Percentiles rank a stretch among this genome's conserved stretches.
phyloP scores from a whole-genome alignment of 2,113 vertebrate species.

The Tychaedon coryphoeus region DNA sequence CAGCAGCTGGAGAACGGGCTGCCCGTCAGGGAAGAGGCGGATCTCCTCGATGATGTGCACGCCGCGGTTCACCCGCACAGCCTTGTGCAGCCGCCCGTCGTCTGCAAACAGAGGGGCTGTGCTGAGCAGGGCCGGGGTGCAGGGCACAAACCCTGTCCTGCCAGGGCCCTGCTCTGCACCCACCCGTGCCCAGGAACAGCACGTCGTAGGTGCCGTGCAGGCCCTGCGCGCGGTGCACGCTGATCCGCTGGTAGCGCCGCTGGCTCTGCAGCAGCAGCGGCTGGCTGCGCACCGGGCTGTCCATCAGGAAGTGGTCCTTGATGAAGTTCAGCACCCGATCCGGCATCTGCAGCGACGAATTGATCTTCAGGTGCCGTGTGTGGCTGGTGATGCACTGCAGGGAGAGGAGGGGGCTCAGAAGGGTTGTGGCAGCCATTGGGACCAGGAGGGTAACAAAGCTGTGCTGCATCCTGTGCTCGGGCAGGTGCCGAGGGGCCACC shows the following conservation, averaged over 20 bases:
- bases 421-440: fast-evolving
- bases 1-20: slow-evolving; percentile 86
- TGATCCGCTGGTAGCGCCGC: slow-evolving; percentile 85
- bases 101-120: slow-evolving; percentile 66
- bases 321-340: slow-evolving; percentile 95
- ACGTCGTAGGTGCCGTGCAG: slow-evolving; percentile 77
- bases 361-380: slow-evolving; percentile 81
- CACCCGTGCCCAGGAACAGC: slow-evolving; percentile 92
- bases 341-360: slow-evolving; percentile 89
- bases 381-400: slow-evolving; percentile 87
- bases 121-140: fast-evolving
- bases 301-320: slow-evolving; percentile 98
- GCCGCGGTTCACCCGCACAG: slow-evolving; percentile 73
- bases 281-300: slow-evolving; percentile 84
- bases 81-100: slow-evolving; percentile 90
- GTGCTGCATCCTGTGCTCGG: fast-evolving
- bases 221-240: slow-evolving; percentile 76
- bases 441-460: fast-evolving
- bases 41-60: slow-evolving; percentile 91
- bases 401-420: background rate
- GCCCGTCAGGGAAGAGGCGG: slow-evolving; percentile 75
- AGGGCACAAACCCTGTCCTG: fast-evolving
- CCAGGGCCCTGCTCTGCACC: background rate
- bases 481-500: background rate
- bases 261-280: slow-evolving; percentile 84